phyloP scores from a whole-genome alignment of 2,888 invertebrate genomes.

The Aleiodes leptofemur region DNA sequence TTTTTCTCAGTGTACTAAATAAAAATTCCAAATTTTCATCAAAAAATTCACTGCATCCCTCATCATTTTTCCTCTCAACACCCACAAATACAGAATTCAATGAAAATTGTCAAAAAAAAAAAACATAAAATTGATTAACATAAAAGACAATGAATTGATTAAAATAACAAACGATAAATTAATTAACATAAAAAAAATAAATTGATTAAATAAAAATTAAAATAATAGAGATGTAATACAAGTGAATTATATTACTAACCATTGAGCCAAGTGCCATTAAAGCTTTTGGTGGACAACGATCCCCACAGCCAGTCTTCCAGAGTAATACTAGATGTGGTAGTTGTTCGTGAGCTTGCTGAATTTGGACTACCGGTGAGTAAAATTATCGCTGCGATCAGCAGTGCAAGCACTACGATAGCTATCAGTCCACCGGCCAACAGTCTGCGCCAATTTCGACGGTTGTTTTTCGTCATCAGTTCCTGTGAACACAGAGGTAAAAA shows the following conservation, averaged over 20 bases:
- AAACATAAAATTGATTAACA: neutral
- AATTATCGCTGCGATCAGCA: conserved; percentile 80
- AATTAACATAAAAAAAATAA: neutral
- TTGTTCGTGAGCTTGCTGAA: conserved; percentile 57
- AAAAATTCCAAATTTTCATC: too few species aligned
- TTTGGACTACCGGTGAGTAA: conserved; percentile 75
- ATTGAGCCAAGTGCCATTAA: conserved; percentile 89
- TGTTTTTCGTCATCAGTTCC: conserved; percentile 73
- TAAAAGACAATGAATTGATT: too few species aligned
- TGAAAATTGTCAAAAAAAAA: neutral
- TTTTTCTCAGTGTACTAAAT: too few species aligned
- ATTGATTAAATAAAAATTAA: neutral
- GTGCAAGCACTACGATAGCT: conserved; percentile 78
- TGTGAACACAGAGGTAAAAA: conserved; percentile 53
- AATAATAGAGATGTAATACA: neutral
- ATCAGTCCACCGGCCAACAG: conserved; percentile 74
- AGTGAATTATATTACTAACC: conserved; percentile 76
- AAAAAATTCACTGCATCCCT: too few species aligned
- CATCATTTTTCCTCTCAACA: too few species aligned
- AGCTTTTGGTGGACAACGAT: conserved; percentile 80
- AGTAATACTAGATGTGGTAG: conserved; percentile 75
- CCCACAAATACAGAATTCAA: too few species aligned
- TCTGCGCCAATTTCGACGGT: conserved; percentile 70
- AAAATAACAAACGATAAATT: too few species aligned
- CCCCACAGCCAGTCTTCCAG: conserved; percentile 86